Evolutionary conservation across 2,888 invertebrate species (phyloP).

Genomic region (Melieria crassipennis): DNA sequence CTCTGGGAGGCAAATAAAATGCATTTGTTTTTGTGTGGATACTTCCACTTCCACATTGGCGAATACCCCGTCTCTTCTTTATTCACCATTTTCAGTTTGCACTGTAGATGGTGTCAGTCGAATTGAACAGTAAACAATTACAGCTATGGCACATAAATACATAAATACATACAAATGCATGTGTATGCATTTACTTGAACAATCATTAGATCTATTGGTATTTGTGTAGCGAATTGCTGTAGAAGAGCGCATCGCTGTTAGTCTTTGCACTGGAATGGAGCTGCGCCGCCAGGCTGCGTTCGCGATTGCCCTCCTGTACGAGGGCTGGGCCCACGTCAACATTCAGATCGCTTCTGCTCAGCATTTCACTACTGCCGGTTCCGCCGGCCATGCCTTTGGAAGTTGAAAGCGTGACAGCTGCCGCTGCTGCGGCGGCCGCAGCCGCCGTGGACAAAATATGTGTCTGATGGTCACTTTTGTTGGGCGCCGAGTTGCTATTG

Average conservation of each 20-base stretch:
- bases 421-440: conserved; percentile 34
- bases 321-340: conserved; percentile 19
- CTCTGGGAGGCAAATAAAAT: not conserved
- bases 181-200: conserved; percentile 34
- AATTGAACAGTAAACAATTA: conserved; percentile 3
- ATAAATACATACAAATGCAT: conserved; percentile 28
- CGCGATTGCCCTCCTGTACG: conserved; percentile 21
- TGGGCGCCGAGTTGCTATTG: conserved; percentile 36
- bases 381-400: conserved; percentile 34
- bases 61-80: too few relatives aligned
- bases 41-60: not conserved
- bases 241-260: conserved; percentile 25
- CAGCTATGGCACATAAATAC: conserved; percentile 17
- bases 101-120: too few relatives aligned
- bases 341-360: conserved; percentile 11
- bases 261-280: conserved; percentile 15
- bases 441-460: conserved; percentile 37
- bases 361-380: conserved; percentile 1
- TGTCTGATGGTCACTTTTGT: conserved; percentile 47
- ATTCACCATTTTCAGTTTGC: too few relatives aligned
- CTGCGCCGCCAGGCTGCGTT: conserved; percentile 26
- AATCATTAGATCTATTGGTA: conserved; percentile 19
- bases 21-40: not conserved
- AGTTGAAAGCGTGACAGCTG: conserved; percentile 34
- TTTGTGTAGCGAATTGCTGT: conserved; percentile 33